Conservation (phyloP, 2,888 invertebrate species). For the Ichneumoninae sp. region DNA sequence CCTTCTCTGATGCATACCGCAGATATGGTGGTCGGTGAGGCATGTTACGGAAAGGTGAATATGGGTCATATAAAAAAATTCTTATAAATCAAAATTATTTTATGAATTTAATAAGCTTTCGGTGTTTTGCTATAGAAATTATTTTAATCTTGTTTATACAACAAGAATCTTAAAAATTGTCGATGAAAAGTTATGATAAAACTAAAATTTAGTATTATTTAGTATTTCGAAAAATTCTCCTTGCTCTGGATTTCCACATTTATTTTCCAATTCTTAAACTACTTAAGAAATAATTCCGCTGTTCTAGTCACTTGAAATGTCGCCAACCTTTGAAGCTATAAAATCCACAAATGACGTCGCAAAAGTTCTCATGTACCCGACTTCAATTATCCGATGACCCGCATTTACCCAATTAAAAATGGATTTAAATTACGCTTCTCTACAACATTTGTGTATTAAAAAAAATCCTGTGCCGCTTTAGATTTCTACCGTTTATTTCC, state of each 20-base stretch:
- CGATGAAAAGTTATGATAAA: neutral
- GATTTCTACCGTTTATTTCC: neutral
- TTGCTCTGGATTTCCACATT: too few species aligned
- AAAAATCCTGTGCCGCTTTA: neutral
- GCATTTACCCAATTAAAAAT: neutral
- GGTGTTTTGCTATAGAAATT: neutral
- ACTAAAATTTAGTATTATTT: too few species aligned
- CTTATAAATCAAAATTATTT: neutral
- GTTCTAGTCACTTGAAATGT: too few species aligned
- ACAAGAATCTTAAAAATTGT: neutral
- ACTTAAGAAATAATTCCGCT: too few species aligned
- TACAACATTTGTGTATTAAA: neutral
- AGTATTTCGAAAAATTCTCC: too few species aligned
- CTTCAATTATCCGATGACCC: too few species aligned
- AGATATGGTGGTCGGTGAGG: slow-evolving; percentile 4
- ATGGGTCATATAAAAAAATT: slow-evolving; percentile 8
- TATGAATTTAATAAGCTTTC: neutral
- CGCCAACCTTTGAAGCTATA: too few species aligned
- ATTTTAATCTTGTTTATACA: neutral
- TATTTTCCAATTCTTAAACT: too few species aligned
- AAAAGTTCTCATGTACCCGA: too few species aligned
- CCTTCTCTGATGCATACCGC: slow-evolving; percentile 34
- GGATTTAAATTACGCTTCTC: neutral
- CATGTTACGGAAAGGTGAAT: neutral
- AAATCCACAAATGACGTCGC: too few species aligned